A percentile compares a stretch with the other conserved stretches of the same genome.
Conservation (phyloP, 1,140 invertebrate species). For the Diploscapter pachys region DNA sequence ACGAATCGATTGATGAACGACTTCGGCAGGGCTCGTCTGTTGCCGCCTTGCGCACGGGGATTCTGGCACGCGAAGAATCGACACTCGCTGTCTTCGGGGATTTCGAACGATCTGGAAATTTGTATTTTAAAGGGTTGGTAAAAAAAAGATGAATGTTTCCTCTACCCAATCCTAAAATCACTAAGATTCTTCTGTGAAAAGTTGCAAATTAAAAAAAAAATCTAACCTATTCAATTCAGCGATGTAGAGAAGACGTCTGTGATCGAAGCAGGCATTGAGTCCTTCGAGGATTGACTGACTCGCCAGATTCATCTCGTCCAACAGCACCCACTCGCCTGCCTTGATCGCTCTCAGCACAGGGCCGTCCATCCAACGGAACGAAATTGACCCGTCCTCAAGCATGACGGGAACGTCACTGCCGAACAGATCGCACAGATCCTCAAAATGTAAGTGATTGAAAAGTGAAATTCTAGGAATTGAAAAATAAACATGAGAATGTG, state of each 20-base stretch:
- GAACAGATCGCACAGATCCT: conserved; percentile 95
- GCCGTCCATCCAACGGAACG: conserved; percentile 92
- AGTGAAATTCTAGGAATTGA: too few relatives aligned
- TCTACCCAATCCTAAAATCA: neutral
- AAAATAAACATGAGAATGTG: too few relatives aligned
- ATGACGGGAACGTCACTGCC: conserved; percentile 87
- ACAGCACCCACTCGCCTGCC: conserved; percentile 86
- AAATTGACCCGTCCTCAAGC: conserved; percentile 74
- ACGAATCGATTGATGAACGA: conserved; percentile 98
- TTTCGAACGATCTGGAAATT: neutral
- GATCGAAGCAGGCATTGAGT: conserved; percentile 95
- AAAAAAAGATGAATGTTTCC: neutral
- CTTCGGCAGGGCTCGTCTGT: conserved; percentile 85
- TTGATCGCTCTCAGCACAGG: conserved; percentile 87
- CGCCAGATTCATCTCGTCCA: conserved; percentile 98
- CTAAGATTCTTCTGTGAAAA: neutral
- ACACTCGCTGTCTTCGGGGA: conserved; percentile 67
- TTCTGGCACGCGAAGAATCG: conserved; percentile 97
- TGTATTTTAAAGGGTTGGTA: too few relatives aligned
- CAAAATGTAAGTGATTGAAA: conserved; percentile 34
- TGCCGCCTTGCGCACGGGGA: conserved; percentile 90
- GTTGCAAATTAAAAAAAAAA: too few relatives aligned
- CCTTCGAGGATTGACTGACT: conserved; percentile 97
- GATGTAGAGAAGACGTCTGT: conserved; percentile 89
- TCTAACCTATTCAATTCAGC: conserved; percentile 77